Conservation (phyloP, 2,797 vertebrate species). For the Coluber constrictor region DNA sequence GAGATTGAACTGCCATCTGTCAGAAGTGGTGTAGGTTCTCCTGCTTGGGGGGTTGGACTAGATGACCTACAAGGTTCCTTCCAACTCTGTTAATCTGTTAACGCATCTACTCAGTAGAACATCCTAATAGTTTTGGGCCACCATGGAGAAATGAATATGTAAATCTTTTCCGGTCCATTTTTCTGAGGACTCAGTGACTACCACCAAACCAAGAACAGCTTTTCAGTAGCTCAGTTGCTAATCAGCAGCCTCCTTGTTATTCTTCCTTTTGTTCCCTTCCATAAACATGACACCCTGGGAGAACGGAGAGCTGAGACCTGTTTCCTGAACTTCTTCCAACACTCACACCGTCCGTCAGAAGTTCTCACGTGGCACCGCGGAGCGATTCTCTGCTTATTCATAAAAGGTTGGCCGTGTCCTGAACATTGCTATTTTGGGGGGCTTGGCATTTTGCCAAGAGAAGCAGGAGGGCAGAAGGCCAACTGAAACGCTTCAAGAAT, state of each 20-base stretch:
- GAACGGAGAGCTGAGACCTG: neutral
- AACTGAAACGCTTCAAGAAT: neutral
- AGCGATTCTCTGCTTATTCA: neutral
- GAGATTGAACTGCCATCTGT: too few species aligned
- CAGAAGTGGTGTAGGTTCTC: too few species aligned
- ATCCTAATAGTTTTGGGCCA: neutral
- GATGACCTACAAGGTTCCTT: too few species aligned
- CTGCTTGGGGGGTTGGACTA: too few species aligned
- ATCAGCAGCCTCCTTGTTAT: neutral
- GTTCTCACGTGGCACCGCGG: neutral
- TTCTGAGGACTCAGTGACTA: neutral
- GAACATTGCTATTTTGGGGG: neutral
- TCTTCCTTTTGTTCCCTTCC: neutral
- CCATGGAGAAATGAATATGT: neutral
- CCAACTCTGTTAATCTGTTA: too few species aligned
- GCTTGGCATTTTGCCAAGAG: neutral
- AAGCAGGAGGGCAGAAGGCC: neutral
- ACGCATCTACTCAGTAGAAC: neutral
- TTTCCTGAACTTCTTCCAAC: neutral
- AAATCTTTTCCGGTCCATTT: neutral
- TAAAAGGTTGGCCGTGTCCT: neutral
- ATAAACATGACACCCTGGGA: neutral
- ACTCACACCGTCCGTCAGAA: neutral
- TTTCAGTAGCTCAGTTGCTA: neutral
- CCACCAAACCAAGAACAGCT: neutral